These are phyloP conservation scores for Agriopis leucophaearia DNA, from an alignment of 2,888 invertebrate genomes.

Conservation along the genomic window DNA sequence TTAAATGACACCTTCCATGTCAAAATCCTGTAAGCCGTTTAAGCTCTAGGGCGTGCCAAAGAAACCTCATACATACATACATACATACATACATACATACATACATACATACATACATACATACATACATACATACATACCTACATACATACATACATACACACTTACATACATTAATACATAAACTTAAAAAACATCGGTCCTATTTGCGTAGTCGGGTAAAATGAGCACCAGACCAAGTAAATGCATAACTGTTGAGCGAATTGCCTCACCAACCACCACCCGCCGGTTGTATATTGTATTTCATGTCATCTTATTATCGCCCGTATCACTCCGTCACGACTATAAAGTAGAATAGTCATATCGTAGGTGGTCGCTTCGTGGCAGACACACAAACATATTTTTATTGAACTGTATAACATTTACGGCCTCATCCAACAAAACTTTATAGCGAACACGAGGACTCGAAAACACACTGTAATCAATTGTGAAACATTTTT, in stretches of 20 bases:
- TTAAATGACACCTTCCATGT: no score
- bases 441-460: conserved; percentile 66
- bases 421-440: conserved; percentile 73
- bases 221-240: background rate
- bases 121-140: no score
- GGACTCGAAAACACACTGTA: conserved; percentile 58
- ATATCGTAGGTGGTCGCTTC: conserved; percentile 72
- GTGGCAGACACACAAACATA: conserved; percentile 70
- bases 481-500: conserved; percentile 58
- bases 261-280: conserved; percentile 39
- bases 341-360: conserved; percentile 64
- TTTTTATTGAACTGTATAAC: conserved; percentile 76
- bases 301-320: conserved; percentile 62
- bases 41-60: no score
- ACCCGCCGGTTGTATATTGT: conserved; percentile 51
- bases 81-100: no score
- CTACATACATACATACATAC: no score
- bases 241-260: conserved; percentile 19
- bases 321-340: conserved; percentile 52
- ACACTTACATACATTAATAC: no score
- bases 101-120: no score
- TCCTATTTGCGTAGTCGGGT: background rate
- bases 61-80: no score
- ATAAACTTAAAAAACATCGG: no score
- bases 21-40: no score